phyloP scores from a whole-genome alignment of 2,888 invertebrate species.

The Mesorhabditis spiculigera region DNA sequence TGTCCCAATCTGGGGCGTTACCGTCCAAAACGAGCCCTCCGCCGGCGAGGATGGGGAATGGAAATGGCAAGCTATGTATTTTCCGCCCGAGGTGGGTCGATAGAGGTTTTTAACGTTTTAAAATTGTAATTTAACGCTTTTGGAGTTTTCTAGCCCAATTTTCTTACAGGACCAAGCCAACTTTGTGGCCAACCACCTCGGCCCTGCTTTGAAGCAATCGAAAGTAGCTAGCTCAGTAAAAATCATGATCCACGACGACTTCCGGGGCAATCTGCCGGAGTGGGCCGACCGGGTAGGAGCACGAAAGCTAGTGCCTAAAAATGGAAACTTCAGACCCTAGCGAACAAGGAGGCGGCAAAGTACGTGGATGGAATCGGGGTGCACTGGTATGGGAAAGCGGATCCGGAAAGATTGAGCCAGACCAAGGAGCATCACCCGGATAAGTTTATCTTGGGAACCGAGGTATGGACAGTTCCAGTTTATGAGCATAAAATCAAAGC shows the following conservation, averaged over 20 bases:
- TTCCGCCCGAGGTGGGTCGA: constrained; percentile 33
- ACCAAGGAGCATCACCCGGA: constrained; percentile 69
- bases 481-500: too few relatives aligned
- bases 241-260: constrained; percentile 74
- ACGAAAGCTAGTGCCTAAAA: background rate
- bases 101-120: constrained; percentile 10
- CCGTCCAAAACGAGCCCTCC: constrained; percentile 75
- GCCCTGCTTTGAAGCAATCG: constrained; percentile 69
- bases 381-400: constrained; percentile 75
- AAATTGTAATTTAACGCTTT: constrained; percentile 1
- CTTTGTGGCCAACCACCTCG: constrained; percentile 74
- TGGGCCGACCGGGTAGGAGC: constrained; percentile 68
- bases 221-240: constrained; percentile 67
- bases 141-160: background rate
- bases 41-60: constrained; percentile 59
- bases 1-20: constrained; percentile 72
- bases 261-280: constrained; percentile 62
- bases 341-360: constrained; percentile 51
- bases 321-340: constrained; percentile 49
- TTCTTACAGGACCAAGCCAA: constrained; percentile 45
- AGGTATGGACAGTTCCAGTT: constrained; percentile 64
- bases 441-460: constrained; percentile 76
- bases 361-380: constrained; percentile 73
- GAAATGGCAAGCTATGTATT: constrained; percentile 75
- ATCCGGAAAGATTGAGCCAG: constrained; percentile 64